These are phyloP conservation scores for Coptotermes formosanus DNA, from an alignment of 1,140 invertebrate species.

Conservation along the genomic window DNA sequence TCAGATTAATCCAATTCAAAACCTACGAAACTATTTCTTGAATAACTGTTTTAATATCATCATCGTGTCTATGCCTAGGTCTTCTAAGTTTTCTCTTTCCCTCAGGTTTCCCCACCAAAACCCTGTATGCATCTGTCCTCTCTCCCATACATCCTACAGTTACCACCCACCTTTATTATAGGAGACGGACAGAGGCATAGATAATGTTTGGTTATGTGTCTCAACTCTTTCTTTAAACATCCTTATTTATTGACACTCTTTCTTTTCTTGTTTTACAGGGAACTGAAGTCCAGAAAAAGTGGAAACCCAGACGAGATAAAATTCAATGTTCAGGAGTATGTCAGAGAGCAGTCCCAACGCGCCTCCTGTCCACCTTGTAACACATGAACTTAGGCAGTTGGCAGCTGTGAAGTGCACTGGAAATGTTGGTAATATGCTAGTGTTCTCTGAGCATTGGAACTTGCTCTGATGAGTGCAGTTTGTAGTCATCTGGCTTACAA, in stretches of 20 bases:
- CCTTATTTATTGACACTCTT: background rate
- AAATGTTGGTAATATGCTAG: background rate
- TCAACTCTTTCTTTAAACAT: too few species aligned
- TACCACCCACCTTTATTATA: too few species aligned
- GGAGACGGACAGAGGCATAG: too few species aligned
- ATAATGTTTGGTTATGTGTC: too few species aligned
- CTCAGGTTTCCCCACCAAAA: too few species aligned
- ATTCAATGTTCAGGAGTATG: slow-evolving; percentile 69
- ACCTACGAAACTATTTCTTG: too few species aligned
- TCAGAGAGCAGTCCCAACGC: slow-evolving; percentile 60
- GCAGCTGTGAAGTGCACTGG: background rate
- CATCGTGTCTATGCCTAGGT: too few species aligned
- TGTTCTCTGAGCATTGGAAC: background rate
- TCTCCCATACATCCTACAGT: too few species aligned
- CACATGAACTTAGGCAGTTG: slow-evolving; percentile 29
- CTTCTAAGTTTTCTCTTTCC: too few species aligned
- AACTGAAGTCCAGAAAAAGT: slow-evolving; percentile 59
- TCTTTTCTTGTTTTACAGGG: slow-evolving; percentile 47
- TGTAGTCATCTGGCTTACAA: background rate
- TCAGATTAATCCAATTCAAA: too few species aligned
- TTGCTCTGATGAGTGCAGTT: background rate
- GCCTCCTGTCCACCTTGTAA: slow-evolving; percentile 52
- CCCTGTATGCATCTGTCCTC: too few species aligned
- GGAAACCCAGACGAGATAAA: slow-evolving; percentile 55
- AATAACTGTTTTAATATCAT: too few species aligned